Evolutionary conservation across 1,140 invertebrate species (phyloP), one percentile per base, ranked within the genome.

Genomic region (Agrypnia vestita): DNA sequence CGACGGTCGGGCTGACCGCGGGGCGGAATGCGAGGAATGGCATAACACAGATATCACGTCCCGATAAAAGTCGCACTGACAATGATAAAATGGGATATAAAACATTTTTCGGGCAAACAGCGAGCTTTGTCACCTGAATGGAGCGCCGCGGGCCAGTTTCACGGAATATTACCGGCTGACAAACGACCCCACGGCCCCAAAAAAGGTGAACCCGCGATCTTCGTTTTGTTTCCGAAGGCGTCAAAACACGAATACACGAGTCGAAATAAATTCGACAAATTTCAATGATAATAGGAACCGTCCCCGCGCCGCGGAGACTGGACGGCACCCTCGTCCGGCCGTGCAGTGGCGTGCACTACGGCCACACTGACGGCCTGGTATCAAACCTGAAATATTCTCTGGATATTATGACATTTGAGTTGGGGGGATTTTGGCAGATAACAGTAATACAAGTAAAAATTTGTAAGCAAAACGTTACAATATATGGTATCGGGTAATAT

Each of bases 71-170:
- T 56, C 67, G 17, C n/a, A 59, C 59, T 77, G 82, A 83, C 82
- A 83, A 74, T 83, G 82, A 83, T 73, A 81, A 83, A 83, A 80
- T 59, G 79, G 56, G 64, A 67, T 67, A 82, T 80, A 80, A 80
- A 80, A 78, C 76, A 79, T 74, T 76, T 81, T 73, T 77, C 74
- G 75, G 79, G 72, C 75, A 80, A 80, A 72, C 75, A 81, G 67
- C 67, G 53, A 75, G 55, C 76, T 75, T 79, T 75, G 77, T 75
- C 80, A 56, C 44, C 51, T 76, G 59, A 78, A 51, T 72, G 74
- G 46, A 76, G 59, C 82, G 79, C 82, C 76, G 80, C 82, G 76
- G 82, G 82, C 64, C 61, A 72, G 74, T 59, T 83, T 83, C 80
- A 81, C 80, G 75, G 82, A 84, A 84, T 73, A 77, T 74, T 74